phyloP scores from a whole-genome alignment of 2,797 vertebrate species.

The Centroberyx gerrardi region DNA sequence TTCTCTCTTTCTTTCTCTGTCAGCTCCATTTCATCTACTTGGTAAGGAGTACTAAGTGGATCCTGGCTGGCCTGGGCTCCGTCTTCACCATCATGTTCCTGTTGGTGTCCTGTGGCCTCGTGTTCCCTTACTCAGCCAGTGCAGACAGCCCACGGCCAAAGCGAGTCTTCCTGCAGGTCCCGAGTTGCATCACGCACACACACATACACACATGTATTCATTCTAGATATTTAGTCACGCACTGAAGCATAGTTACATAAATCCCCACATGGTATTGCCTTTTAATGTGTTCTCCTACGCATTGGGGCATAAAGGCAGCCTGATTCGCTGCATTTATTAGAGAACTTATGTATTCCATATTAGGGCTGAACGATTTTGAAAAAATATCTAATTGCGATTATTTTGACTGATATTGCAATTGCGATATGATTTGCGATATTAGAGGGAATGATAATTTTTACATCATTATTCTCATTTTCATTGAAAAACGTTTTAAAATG shows the following conservation, averaged over 20 bases:
- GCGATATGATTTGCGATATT: too few relatives aligned
- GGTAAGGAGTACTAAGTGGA: conserved; percentile 89
- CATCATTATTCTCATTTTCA: too few relatives aligned
- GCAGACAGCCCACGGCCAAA: conserved; percentile 92
- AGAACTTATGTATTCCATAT: too few relatives aligned
- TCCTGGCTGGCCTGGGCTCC: conserved; percentile 85
- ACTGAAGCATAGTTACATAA: neutral
- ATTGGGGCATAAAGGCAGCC: too few relatives aligned
- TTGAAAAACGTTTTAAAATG: too few relatives aligned
- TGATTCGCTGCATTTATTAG: too few relatives aligned
- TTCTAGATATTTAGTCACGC: neutral
- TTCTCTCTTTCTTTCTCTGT: conserved; percentile 21
- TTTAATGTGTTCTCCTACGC: too few relatives aligned
- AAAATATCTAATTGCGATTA: too few relatives aligned
- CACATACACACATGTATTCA: neutral
- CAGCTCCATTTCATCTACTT: conserved; percentile 97
- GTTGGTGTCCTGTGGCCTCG: conserved; percentile 91
- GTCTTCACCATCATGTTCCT: conserved; percentile 87
- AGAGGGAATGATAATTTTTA: too few relatives aligned
- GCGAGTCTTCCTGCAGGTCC: conserved; percentile 94
- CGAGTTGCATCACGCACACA: conserved; percentile 30
- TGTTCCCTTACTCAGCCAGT: conserved; percentile 93
- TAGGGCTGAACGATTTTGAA: too few relatives aligned
- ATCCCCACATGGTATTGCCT: too few relatives aligned
- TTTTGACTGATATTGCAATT: too few relatives aligned